These are phyloP conservation scores for Phataginus tetradactyla DNA, from an alignment of 2,797 vertebrate species.

Conservation along the genomic window DNA sequence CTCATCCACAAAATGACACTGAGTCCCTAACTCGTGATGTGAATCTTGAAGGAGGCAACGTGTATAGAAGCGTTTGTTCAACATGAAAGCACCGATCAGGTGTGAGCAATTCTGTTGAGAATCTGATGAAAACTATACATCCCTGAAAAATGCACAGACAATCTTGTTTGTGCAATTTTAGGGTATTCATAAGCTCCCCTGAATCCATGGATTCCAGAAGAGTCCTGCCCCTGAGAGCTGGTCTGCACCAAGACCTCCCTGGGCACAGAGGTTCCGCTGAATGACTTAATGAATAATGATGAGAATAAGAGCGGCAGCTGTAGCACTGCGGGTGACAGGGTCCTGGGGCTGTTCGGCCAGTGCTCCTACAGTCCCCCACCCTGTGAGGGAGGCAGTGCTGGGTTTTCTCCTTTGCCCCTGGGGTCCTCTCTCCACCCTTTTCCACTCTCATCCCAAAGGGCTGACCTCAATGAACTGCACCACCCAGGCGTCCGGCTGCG, in stretches of 20 bases:
- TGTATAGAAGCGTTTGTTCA: neutral
- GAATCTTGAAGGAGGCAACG: neutral
- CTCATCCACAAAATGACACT: neutral
- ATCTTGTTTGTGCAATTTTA: neutral
- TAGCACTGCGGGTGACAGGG: fast-evolving
- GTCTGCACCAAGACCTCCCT: neutral
- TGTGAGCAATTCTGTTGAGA: neutral
- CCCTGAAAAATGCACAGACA: neutral
- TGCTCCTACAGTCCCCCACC: neutral
- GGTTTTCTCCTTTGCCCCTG: neutral
- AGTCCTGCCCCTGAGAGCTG: neutral
- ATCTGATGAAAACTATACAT: neutral
- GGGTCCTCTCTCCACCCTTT: neutral
- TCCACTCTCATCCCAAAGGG: neutral
- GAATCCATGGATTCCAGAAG: neutral
- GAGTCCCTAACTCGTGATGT: neutral
- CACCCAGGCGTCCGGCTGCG: neutral
- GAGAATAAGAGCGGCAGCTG: no score
- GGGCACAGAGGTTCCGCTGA: neutral
- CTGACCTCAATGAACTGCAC: neutral
- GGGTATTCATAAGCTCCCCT: neutral
- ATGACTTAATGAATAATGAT: neutral
- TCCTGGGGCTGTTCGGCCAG: neutral
- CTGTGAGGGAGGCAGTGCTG: neutral
- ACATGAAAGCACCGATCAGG: neutral